phyloP scores from a whole-genome alignment of 2,797 vertebrate species.

The Syngnathus acus region DNA sequence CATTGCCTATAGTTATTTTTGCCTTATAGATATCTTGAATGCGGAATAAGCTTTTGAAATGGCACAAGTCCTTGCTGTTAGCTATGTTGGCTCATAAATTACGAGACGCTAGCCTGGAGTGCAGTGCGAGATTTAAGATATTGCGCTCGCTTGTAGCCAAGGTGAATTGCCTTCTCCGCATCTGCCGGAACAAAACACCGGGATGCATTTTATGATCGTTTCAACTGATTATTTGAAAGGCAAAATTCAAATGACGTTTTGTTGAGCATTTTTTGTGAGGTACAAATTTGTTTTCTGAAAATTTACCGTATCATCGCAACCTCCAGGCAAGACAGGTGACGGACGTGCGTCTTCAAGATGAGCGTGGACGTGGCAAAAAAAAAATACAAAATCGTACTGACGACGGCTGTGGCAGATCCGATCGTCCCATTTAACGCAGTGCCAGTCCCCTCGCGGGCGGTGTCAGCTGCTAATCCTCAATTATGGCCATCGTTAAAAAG shows the following conservation, averaged over 20 bases:
- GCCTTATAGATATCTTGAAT: slow-evolving; percentile 33
- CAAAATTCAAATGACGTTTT: neutral
- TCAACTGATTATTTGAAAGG: no score
- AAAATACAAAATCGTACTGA: slow-evolving; percentile 23
- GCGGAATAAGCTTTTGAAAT: slow-evolving; percentile 29
- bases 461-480: slow-evolving; percentile 60
- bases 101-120: slow-evolving; percentile 14
- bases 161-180: neutral
- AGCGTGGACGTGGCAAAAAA: slow-evolving; percentile 35
- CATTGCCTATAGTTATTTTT: slow-evolving; percentile 41
- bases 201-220: neutral
- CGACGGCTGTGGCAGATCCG: slow-evolving; percentile 50
- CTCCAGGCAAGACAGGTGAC: neutral
- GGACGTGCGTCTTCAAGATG: slow-evolving; percentile 19
- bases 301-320: no score
- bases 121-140: neutral
- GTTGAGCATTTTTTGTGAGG: neutral
- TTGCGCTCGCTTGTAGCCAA: neutral
- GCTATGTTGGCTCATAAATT: slow-evolving; percentile 29
- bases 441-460: slow-evolving; percentile 42
- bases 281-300: no score
- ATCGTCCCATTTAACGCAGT: slow-evolving; percentile 63
- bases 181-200: neutral
- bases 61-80: slow-evolving; percentile 36
- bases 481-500: slow-evolving; percentile 52